phyloP scores from a whole-genome alignment of 2,797 vertebrate species.

The Galago senegalensis region DNA sequence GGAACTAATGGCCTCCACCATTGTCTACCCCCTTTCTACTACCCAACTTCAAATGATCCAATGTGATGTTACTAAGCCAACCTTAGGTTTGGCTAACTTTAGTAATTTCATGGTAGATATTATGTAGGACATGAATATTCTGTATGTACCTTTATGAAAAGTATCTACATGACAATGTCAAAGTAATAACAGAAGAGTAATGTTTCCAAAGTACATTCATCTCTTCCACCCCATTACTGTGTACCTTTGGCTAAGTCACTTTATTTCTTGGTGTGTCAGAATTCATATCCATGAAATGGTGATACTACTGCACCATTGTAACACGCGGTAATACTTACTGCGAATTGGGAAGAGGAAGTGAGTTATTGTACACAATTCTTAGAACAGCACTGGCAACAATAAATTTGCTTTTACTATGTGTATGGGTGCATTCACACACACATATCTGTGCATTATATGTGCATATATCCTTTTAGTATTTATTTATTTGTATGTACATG shows the following conservation, averaged over 20 bases:
- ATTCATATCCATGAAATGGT: neutral
- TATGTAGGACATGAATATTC: neutral
- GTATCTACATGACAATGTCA: neutral
- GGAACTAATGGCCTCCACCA: neutral
- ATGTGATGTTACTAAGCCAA: neutral
- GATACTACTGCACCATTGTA: neutral
- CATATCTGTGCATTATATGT: neutral
- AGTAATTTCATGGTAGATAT: neutral
- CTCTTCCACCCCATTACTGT: neutral
- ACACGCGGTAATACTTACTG: neutral
- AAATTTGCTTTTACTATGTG: neutral
- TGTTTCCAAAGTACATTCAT: neutral
- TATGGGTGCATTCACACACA: neutral
- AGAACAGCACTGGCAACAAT: neutral
- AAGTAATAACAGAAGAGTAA: neutral
- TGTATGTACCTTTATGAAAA: neutral
- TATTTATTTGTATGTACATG: neutral
- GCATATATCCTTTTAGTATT: neutral
- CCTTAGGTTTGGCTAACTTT: neutral
- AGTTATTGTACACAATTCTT: neutral
- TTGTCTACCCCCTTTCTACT: neutral
- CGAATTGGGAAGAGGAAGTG: neutral
- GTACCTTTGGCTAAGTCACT: neutral
- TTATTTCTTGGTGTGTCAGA: neutral
- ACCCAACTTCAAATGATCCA: neutral